Evolutionary conservation across 1,140 invertebrate species (phyloP).

Genomic region (Zeugodacus cucurbitae): DNA sequence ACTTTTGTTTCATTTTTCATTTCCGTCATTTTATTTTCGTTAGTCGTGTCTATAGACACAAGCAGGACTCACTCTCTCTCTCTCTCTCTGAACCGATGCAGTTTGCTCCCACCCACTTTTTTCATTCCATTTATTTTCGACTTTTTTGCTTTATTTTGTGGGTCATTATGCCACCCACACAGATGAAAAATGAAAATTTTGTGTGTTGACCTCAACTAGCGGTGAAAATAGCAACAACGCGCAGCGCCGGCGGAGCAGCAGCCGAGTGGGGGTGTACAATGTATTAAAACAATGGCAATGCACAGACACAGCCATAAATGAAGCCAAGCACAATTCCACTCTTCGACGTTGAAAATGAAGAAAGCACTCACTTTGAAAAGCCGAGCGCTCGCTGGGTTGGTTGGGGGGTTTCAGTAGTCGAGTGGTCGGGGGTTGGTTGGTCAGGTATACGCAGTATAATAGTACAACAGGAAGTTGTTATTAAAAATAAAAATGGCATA

Average conservation of each 20-base stretch:
- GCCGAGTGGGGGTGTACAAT: background rate
- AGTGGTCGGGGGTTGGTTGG: background rate
- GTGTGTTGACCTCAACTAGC: background rate
- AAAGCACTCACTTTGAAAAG: background rate
- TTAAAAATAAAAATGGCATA: conserved; percentile 1
- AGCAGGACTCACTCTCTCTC: no score
- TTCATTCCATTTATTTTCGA: no score
- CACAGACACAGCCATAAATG: background rate
- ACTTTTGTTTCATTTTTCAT: conserved; percentile 3
- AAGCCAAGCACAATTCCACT: background rate
- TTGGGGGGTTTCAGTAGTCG: background rate
- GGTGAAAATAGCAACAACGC: background rate
- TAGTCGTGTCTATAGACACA: background rate
- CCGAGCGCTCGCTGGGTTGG: background rate
- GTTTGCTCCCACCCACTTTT: background rate
- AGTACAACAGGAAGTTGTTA: conserved; percentile 28
- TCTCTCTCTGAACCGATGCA: background rate
- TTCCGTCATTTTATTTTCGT: conserved; percentile 8
- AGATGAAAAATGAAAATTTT: background rate
- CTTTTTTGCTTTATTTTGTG: background rate
- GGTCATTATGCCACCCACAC: conserved; percentile 25
- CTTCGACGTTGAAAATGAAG: background rate
- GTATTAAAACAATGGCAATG: background rate
- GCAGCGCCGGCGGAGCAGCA: background rate
- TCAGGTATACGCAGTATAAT: background rate